Base-by-base conservation (phyloP, 2,888 invertebrate genomes). In the Drosophila multiciliata region DNA sequence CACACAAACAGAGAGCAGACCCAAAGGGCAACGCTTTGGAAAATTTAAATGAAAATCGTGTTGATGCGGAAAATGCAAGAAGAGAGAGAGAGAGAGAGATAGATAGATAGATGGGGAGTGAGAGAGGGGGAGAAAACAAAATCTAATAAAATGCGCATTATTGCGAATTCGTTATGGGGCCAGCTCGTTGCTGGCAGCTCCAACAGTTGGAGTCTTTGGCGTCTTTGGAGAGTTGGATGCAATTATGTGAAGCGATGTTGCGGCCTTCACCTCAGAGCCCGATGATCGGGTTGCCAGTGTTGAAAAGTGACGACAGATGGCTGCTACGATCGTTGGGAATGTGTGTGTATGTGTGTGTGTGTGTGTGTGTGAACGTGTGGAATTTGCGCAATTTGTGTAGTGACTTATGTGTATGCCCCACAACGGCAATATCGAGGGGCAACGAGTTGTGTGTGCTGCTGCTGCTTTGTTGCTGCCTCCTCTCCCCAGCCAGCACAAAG, bases 61-160 rank as follows among this genome's bases (percentile, higher is more conserved):
- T 82, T 85, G 75, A 67, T 82, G 85, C 82, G 87, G 85, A 89
- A 89, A 89, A 89, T 84, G 80, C 84, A 84, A 78, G 83, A 68
- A 75, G 53, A 78, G 75, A 53, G 64, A 72, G 64, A 55, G 66
- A 20, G 12, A 12, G 3, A 20, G 12, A 20, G 3, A 20, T n/a
- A 42, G 7, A 12, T 11, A 73, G 50, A 78, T 71, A 52, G 61
- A 71, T 57, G 58, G 63, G 42, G 40, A 32, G 62, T n/a, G 36
- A 38, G 52, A 23, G 66, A 17, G 40, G 36, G 35, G 12, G 17
- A 29, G 6, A 48, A 60, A 58, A 45, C 58, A 69, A 73, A 70
- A 71, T 82, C 83, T 80, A 82, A 90, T 89, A 82, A 89, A 89
- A 90, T 83, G 80, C 80, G 72, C 80, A 88, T 86, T 90, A 88